phyloP scores from a whole-genome alignment of 2,797 vertebrate species.

The Sciurus vulgaris region DNA sequence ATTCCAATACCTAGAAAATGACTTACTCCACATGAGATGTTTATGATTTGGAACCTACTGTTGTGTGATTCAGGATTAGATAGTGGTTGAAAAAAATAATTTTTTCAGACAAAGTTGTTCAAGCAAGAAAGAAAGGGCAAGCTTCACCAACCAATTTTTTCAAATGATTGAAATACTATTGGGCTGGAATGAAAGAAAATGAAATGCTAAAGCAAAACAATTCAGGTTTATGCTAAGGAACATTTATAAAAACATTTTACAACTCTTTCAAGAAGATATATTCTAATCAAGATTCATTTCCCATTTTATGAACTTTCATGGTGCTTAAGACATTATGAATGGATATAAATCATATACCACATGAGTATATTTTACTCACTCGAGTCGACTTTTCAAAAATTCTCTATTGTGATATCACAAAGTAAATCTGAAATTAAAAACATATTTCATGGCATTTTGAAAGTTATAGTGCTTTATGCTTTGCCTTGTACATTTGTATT shows the following conservation, averaged over 20 bases:
- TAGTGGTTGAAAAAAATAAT: not conserved
- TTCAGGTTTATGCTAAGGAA: constrained; percentile 47
- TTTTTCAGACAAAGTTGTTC: constrained; percentile 45
- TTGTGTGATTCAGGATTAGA: constrained; percentile 49
- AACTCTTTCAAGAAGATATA: constrained; percentile 52
- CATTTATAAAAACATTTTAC: constrained; percentile 62
- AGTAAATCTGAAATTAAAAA: not conserved
- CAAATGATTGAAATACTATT: constrained; percentile 64
- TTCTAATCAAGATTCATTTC: constrained; percentile 21
- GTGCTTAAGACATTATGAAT: not conserved
- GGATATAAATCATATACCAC: fast-evolving
- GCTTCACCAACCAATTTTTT: constrained; percentile 49
- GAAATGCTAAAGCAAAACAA: constrained; percentile 6
- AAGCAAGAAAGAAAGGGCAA: constrained; percentile 62
- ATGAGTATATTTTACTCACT: not conserved
- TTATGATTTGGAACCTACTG: constrained; percentile 10
- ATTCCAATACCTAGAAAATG: constrained; percentile 45
- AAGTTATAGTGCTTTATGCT: not conserved
- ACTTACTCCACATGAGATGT: not conserved
- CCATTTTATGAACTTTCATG: not conserved
- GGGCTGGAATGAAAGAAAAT: constrained; percentile 23
- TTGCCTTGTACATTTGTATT: not conserved
- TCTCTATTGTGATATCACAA: not conserved
- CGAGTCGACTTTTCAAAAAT: not conserved
- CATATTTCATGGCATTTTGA: not conserved